Evolutionary conservation across 2,797 vertebrate genomes (phyloP), one percentile per base, ranked within the genome.

Genomic region (Gila robusta): DNA sequence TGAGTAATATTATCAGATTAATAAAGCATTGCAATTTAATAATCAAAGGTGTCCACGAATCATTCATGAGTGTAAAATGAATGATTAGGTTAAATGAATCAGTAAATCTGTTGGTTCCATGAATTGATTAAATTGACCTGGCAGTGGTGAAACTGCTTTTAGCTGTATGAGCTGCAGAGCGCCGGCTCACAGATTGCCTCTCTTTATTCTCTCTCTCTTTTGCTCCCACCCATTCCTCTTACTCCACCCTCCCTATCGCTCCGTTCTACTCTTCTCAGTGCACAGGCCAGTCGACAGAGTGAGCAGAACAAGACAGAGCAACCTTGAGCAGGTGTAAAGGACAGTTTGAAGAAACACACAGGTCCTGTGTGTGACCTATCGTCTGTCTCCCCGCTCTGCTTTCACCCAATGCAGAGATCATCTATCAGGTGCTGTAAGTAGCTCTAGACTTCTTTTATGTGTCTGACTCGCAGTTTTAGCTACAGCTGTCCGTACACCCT

Each of bases 391-490:
- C 5, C 12, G 37, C 74, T 73, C n/a, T 86, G 21, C 41, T 81
- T 84, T 84, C 54, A 35, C 26, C 67, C 64, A 41, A 78, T 59
- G 44, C 52, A 71, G 74, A 44, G 39, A 79, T 85, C 79, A 64
- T 70, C 77, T 71, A 23, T 79, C 81, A 72, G 39, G 26, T 78
- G 28, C 67, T 85, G 89, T 87, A 85, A 88, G 89, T 90, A 88
- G 81, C 52, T 64, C 44, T 16, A 56, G 35, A 82, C 8, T 28
- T 41, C 21, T 78, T 79, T 70, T 71, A 77, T 70, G 62, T 59
- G 74, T 26, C 14, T 77, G 44, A 8, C 62, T 32, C 81, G 62
- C 41, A 62, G 54, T 21, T 83, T 23, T 59, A 56, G 26, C 49
- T 79, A 39, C 76, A 85, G 76, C 83, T 85, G 76, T 72, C 41